Conservation (phyloP, 2,113 vertebrate species). For the Aegithalos caudatus region DNA sequence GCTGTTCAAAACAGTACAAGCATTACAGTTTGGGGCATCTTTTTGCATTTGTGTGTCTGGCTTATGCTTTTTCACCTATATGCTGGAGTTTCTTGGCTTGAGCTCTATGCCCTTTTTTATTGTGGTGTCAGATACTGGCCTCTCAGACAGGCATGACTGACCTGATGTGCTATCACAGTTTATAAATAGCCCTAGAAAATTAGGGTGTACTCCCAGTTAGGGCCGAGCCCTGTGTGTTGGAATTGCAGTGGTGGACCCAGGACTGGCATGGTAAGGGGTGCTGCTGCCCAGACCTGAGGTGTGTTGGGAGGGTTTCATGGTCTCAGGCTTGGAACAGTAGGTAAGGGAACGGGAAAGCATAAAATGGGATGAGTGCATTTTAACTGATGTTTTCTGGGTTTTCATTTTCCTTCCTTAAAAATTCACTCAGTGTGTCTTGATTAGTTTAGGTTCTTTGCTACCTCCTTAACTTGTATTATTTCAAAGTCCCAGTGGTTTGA, state of each 20-base stretch:
- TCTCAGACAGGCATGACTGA: background rate
- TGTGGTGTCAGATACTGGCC: background rate
- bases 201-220: background rate
- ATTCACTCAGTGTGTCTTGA: background rate
- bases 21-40: background rate
- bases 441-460: background rate
- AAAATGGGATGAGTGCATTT: background rate
- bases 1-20: background rate
- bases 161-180: background rate
- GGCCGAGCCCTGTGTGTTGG: background rate
- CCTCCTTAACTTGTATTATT: background rate
- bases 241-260: background rate
- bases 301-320: accelerated
- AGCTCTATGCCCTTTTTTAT: background rate
- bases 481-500: background rate
- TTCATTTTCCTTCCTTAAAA: background rate
- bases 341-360: background rate
- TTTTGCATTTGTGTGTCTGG: background rate
- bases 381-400: background rate
- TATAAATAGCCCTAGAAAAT: background rate
- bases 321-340: background rate
- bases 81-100: background rate
- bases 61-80: background rate
- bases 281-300: background rate
- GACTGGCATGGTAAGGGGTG: background rate